phyloP scores from a whole-genome alignment of 2,888 invertebrate genomes.

The Cephus runcator region DNA sequence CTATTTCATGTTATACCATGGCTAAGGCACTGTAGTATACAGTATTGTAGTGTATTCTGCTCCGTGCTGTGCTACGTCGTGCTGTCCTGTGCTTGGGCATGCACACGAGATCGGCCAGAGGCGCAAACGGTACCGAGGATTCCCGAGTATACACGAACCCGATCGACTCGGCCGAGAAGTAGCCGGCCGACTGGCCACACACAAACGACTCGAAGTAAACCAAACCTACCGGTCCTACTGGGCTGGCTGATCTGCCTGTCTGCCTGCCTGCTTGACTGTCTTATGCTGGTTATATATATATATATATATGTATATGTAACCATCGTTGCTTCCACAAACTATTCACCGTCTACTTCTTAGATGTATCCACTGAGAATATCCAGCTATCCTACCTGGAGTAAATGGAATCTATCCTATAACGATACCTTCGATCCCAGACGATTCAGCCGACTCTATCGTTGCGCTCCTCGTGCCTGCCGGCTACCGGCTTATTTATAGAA shows the following conservation, averaged over 20 bases:
- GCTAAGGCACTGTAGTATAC: too few species aligned
- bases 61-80: not conserved
- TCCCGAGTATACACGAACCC: not conserved
- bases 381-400: not conserved
- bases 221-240: slow-evolving; percentile 48
- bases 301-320: not conserved
- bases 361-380: not conserved
- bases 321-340: not conserved
- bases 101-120: not conserved
- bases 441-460: not conserved
- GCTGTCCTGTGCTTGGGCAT: not conserved
- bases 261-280: slow-evolving; percentile 11
- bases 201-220: slow-evolving; percentile 45
- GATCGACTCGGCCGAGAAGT: slow-evolving; percentile 30
- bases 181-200: slow-evolving; percentile 37
- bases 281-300: not conserved
- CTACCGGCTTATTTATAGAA: not conserved
- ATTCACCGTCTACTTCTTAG: not conserved
- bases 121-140: not conserved
- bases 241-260: slow-evolving; percentile 1
- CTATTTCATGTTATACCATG: too few species aligned
- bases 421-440: not conserved
- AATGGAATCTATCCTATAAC: not conserved
- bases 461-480: not conserved
- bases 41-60: too few species aligned